Base-by-base conservation (phyloP, 1,140 invertebrate genomes). In the Eciton burchellii region DNA sequence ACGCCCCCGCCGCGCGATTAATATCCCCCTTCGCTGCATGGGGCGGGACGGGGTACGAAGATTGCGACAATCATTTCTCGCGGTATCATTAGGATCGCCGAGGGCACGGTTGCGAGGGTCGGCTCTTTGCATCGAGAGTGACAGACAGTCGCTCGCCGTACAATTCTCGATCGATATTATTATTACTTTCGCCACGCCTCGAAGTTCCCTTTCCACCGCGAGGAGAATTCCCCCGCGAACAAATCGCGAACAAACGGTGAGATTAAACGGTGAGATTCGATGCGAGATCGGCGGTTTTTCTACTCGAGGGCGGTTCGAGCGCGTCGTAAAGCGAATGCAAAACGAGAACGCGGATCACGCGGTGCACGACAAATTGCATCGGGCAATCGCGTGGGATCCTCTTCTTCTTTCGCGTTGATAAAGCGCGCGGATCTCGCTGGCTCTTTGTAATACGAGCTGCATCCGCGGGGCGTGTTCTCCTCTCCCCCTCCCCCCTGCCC, bases 381-480 rank as follows among this genome's bases (percentile, higher is more conserved):
- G 68, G 62, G 16, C 43, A 70, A 79, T 63, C 57, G 60, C 47
- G 41, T 5, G 43, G 8, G 47, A 9, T 56, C 54, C 74, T 26
- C 47, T 24, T 47, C 68, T 66, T 62, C 57, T 66, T 70, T 43
- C 16, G 49, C 21, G 45, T 45, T 83, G 74, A 88, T 84, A 88
- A 88, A 88, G 70, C 59, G 70, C 19, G 41, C 52, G 74, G 57
- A 83, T 85, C 83, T 76, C 29, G 9, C 77, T 66, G 68, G 59
- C 65, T 82, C 87, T 88, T 66, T 77, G 87, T 85, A 88, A 88
- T 72, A 76, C 81, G 71, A 88, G 74, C 66, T 70, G 41, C 57
- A 72, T 74, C 72, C 62, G 68, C 66, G 47, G 49, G 29, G 35
- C 41, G 35, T 66, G 84, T n/a, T n/a, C n/a, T n/a, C n/a, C n/a